A percentile compares a stretch with the other conserved stretches of the same genome.
Evolutionary conservation across 2,797 vertebrate species (phyloP).

Genomic region (Morus bassanus): DNA sequence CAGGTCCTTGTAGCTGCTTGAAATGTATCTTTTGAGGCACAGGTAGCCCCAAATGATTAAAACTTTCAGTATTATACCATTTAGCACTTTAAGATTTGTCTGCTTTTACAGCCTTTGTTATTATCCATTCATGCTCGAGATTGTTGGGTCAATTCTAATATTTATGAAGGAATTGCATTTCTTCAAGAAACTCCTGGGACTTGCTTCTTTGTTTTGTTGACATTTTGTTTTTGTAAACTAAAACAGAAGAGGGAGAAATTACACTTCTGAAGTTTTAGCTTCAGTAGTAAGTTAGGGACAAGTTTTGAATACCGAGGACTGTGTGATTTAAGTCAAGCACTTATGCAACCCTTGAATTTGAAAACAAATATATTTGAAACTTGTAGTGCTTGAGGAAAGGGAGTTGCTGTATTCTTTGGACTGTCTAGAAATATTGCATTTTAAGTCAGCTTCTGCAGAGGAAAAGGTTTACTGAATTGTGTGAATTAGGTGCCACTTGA

Average conservation of each 20-base stretch:
- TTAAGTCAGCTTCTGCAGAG: not conserved
- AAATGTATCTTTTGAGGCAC: not conserved
- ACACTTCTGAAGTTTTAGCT: not conserved
- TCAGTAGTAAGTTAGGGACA: not conserved
- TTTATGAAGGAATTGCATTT: not conserved
- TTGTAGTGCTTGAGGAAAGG: not conserved
- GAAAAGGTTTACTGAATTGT: not conserved
- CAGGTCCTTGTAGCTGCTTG: not conserved
- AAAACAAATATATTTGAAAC: not conserved
- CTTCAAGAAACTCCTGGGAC: not conserved
- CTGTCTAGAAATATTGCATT: not conserved
- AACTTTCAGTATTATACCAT: not conserved
- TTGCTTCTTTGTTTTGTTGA: not conserved
- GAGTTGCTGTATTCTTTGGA: not conserved
- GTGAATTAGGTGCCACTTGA: not conserved
- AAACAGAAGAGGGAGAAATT: not conserved
- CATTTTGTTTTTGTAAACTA: not conserved
- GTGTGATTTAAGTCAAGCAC: not conserved
- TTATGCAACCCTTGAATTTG: not conserved
- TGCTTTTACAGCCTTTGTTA: not conserved
- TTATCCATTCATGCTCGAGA: not conserved
- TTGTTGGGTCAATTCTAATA: not conserved
- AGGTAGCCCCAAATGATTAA: not conserved
- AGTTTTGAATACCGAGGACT: not conserved
- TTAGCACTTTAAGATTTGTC: not conserved